Conservation (phyloP, 2,888 invertebrate genomes). For the Oscheius sp. region DNA sequence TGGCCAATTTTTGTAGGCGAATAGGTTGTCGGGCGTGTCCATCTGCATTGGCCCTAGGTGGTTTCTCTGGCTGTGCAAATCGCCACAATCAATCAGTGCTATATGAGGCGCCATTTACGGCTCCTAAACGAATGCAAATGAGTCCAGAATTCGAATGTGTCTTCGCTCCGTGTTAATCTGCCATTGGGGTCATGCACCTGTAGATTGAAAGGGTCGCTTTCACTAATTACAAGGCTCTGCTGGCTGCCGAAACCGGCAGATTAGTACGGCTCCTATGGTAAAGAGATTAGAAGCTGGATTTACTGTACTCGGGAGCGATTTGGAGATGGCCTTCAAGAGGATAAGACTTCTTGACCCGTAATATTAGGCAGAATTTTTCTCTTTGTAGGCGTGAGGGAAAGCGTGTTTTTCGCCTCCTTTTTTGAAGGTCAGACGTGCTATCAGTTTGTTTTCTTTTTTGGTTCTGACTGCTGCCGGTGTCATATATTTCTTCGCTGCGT, state of each 20-base stretch:
- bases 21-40: neutral
- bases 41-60: neutral
- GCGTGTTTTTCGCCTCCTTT: neutral
- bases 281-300: conserved; percentile 24
- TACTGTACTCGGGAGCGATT: neutral
- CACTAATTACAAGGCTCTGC: conserved; percentile 17
- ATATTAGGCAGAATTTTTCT: neutral
- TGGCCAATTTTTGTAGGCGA: neutral
- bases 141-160: conserved; percentile 8
- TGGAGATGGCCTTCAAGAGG: neutral
- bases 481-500: neutral
- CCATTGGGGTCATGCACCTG: conserved; percentile 30
- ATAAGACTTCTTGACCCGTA: neutral
- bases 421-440: neutral
- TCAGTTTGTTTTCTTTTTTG: too few relatives aligned
- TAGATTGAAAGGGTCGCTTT: neutral
- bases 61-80: neutral
- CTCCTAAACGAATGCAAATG: conserved; percentile 19
- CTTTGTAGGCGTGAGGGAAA: neutral
- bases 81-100: conserved; percentile 28
- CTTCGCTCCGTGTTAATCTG: conserved; percentile 1
- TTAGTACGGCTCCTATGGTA: conserved; percentile 28
- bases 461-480: neutral
- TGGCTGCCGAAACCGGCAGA: conserved; percentile 1
- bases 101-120: conserved; percentile 24